phyloP scores from a whole-genome alignment of 2,888 invertebrate genomes.

The Salticus scenicus region DNA sequence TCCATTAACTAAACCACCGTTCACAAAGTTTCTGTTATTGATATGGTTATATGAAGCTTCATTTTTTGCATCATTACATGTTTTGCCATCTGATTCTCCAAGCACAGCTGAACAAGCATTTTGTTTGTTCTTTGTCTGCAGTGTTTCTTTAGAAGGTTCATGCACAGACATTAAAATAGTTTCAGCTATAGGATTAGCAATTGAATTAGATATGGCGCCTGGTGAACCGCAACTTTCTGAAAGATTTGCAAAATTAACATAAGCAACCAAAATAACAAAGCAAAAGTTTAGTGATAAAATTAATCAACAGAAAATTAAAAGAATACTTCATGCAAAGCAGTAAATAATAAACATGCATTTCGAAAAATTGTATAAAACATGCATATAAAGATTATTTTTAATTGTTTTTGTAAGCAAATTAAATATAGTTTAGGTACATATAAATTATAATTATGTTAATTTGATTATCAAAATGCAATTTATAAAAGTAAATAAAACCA shows the following conservation, averaged over 20 bases:
- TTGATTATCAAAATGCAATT: no score
- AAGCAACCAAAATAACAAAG: conserved; percentile 27
- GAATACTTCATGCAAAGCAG: not conserved
- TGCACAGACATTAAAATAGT: conserved; percentile 23
- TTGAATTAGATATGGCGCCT: conserved; percentile 40
- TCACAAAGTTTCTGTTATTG: not conserved
- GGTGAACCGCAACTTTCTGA: conserved; percentile 36
- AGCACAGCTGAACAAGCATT: not conserved
- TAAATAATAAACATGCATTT: conserved; percentile 1
- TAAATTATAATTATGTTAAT: no score
- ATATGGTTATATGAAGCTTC: not conserved
- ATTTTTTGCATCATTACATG: not conserved
- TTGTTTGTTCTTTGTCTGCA: not conserved
- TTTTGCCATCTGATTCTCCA: not conserved
- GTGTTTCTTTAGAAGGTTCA: conserved; percentile 12
- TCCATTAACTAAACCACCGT: not conserved
- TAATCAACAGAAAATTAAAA: not conserved
- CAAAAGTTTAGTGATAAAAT: conserved; percentile 7
- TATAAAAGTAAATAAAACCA: no score
- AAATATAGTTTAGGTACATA: no score
- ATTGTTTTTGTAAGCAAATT: no score
- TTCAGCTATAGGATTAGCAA: conserved; percentile 45
- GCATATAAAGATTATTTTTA: no score
- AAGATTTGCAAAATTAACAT: conserved; percentile 47
- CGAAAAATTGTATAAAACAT: not conserved